Base-by-base conservation (phyloP, 2,113 vertebrate genomes). In the Sinocyclocheilus maitianheensis region DNA sequence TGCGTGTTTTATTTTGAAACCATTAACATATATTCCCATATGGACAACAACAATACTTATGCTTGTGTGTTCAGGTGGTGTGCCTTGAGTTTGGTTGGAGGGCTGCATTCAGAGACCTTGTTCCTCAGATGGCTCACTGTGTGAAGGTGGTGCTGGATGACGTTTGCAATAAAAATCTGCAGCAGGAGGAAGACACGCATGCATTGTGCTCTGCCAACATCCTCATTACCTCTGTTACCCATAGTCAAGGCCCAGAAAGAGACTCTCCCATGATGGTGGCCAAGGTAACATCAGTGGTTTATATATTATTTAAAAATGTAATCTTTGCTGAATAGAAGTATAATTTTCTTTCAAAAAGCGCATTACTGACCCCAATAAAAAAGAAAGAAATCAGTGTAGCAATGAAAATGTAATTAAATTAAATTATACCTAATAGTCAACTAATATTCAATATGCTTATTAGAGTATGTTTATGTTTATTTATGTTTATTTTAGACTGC, bases 41-140 rank as follows among this genome's bases (percentile, higher is more conserved):
- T 72, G 37, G 20, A 7, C 30, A 18, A 30, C 14, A n/a, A n/a
- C 58, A 10, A 9, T 62, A 62, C 8, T 72, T 43, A 22, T 22
- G 26, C 75, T 53, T 77, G 43, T 58, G 74, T 90, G 85, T 91
- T 30, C 91, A 97, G 97, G 88, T 90, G 77, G 83, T 92, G 88
- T 91, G 91, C 80, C 90, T 97, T 89, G 92, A 95, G 85, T 99
- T 97, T 94, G 93, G 93, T 53, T 99, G 98, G 98, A 96, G 96
- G 93, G 96, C 92, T 89, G 95, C 95, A 0, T 97, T 99, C 93
- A 93, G 91, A 91, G 92, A 94, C 34, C 90, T 99, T 34, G 95
- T 94, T 34, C 94, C 94, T 90, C 95, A 96, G 65, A 93, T 97
- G 92, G 95, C 95, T 85, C 95, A 95, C 58, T 96, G 96, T 88